Conservation (phyloP, 1,140 invertebrate genomes). For the Propsilocerus akamusi region DNA sequence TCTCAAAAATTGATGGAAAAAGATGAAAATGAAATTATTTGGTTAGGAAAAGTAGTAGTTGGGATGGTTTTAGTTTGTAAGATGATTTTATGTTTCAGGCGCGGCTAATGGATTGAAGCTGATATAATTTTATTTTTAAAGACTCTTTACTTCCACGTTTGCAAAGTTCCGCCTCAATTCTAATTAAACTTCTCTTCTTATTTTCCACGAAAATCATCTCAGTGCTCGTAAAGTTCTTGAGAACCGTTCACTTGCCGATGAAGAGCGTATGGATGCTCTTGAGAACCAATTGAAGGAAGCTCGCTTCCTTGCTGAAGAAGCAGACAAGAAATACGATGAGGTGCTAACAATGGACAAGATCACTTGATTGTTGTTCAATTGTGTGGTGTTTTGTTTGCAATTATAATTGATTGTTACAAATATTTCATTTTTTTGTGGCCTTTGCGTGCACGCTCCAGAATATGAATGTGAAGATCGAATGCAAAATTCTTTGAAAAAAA, state of each 20-base stretch:
- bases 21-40: not conserved
- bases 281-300: slow-evolving; percentile 99
- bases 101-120: too few relatives aligned
- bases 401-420: too few relatives aligned
- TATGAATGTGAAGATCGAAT: too few relatives aligned
- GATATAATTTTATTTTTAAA: too few relatives aligned
- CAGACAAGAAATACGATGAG: slow-evolving; percentile 99
- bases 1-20: not conserved
- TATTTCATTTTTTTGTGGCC: too few relatives aligned
- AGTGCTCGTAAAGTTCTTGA: slow-evolving; percentile 99
- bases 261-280: slow-evolving; percentile 98
- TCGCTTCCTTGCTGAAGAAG: slow-evolving; percentile 98
- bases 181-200: too few relatives aligned
- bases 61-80: not conserved
- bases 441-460: too few relatives aligned
- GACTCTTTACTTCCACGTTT: too few relatives aligned
- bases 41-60: not conserved
- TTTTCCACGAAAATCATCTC: slow-evolving; percentile 15
- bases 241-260: slow-evolving; percentile 98
- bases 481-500: too few relatives aligned
- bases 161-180: too few relatives aligned
- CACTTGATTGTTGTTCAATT: slow-evolving; percentile 7
- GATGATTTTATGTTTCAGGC: not conserved
- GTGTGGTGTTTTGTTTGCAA: not conserved
- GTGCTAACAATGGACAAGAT: slow-evolving; percentile 34